phyloP scores from a whole-genome alignment of 2,113 vertebrate genomes.

The Corythornis madagascariensis region DNA sequence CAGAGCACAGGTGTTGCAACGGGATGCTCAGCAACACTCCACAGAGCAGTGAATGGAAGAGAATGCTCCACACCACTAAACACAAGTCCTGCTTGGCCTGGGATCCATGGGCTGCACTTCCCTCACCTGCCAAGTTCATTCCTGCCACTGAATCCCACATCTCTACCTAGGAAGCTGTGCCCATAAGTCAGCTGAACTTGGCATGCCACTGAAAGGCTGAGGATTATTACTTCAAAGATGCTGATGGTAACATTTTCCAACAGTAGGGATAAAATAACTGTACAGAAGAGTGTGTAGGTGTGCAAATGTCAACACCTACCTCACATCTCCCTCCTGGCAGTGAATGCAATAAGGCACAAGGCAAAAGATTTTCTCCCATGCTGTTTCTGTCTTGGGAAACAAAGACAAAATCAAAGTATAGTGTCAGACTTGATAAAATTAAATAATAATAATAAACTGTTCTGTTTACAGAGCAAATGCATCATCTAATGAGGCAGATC shows the following conservation, averaged over 20 bases:
- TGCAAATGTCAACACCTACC: neutral
- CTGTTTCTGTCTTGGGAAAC: neutral
- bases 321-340: neutral
- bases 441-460: neutral
- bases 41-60: neutral
- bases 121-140: neutral
- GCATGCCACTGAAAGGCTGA: neutral
- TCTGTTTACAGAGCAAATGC: neutral
- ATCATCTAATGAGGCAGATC: neutral
- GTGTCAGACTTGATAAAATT: neutral
- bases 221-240: neutral
- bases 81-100: neutral
- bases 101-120: neutral
- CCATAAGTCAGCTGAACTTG: neutral
- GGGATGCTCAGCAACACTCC: neutral
- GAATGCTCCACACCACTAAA: neutral
- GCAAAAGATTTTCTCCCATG: neutral
- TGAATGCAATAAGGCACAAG: neutral
- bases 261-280: neutral
- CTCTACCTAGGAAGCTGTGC: neutral
- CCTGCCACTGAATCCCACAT: neutral
- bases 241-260: neutral
- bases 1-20: neutral
- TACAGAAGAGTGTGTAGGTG: neutral
- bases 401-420: neutral